Base-by-base conservation (phyloP, 2,797 vertebrate species). In the Nyctibius grandis region DNA sequence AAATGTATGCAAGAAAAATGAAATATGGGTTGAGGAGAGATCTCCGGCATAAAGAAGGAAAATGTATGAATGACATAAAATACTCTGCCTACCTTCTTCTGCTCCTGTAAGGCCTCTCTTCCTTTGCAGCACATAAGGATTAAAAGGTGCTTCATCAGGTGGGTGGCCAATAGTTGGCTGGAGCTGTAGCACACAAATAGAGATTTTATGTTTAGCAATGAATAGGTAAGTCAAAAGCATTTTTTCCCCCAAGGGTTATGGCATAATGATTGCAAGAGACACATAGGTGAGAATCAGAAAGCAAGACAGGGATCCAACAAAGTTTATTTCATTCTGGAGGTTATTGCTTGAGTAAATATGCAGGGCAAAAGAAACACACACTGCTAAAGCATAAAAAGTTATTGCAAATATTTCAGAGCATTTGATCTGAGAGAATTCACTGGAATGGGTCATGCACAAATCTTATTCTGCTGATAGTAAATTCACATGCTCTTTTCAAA, bases 101-200 rank as follows among this genome's bases (percentile, higher is more conserved):
- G 85, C 65, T 40, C 57, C 68, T 86, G 74, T 57, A 54, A 91
- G 18, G 15, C 78, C 64, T 81, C 86, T 72, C 10, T 91, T 70
- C 80, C 93, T 96, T 29, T 96, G 96, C 22, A 88, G 53, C n/a
- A 97, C 98, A 0, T 98, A 98, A 26, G 97, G 97, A 64, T 98
- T 98, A 91, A 96, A 96, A n/a, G 95, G 69, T 54, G 73, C 82
- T 33, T 95, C 98, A 59, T 97, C 97, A 8, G 85, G 21, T 75
- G 89, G 54, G 38, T 29, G 91, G 54, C 86, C 53, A 6, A 70
- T 59, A 68, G 96, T 31, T 7, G 92, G 3, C 45, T 95, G 23
- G 54, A 75, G 5, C 98, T 98, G 81, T 45, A 85, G 89, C 44
- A 97, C 28, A 97, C 26, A 95, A 92, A 93, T 6, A 57, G n/a